Percentiles rank a stretch among this genome's conserved stretches.
phyloP scores from a whole-genome alignment of 1,140 invertebrate genomes.

The Drosophila rhopaloa region DNA sequence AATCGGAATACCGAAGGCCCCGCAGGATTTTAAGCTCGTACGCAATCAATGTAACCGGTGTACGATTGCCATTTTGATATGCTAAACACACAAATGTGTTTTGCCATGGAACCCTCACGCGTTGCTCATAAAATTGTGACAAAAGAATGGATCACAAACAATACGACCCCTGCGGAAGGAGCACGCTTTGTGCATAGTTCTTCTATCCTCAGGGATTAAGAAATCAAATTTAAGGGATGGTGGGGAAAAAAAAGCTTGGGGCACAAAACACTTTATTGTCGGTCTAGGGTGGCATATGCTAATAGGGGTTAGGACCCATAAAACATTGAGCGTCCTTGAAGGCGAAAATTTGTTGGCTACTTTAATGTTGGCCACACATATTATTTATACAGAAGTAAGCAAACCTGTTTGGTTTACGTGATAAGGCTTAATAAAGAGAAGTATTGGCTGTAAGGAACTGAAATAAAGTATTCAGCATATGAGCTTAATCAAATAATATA shows the following conservation, averaged over 20 bases:
- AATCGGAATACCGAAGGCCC: not conserved
- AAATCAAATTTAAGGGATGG: slow-evolving; percentile 10
- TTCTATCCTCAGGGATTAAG: slow-evolving; percentile 12
- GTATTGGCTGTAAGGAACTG: not conserved
- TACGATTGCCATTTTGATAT: slow-evolving; percentile 54
- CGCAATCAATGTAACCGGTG: slow-evolving; percentile 28
- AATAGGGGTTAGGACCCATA: slow-evolving; percentile 17
- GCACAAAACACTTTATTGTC: slow-evolving; percentile 8
- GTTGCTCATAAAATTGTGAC: slow-evolving; percentile 51
- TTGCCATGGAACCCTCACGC: slow-evolving; percentile 30
- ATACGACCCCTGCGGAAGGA: not conserved
- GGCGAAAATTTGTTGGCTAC: not conserved
- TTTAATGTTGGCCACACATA: slow-evolving; percentile 1
- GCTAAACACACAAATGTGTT: slow-evolving; percentile 29
- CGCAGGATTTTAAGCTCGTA: slow-evolving; percentile 14
- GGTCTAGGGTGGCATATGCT: slow-evolving; percentile 12
- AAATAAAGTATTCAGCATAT: not conserved
- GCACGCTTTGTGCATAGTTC: slow-evolving; percentile 31
- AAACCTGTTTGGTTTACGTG: slow-evolving; percentile 1
- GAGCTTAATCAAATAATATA: not conserved
- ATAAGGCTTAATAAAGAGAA: slow-evolving; percentile 1
- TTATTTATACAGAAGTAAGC: no score
- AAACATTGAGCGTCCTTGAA: slow-evolving; percentile 4
- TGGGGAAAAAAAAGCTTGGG: not conserved
- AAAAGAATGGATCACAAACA: slow-evolving; percentile 21